Conservation (phyloP, 2,797 vertebrate species). For the Falco biarmicus region DNA sequence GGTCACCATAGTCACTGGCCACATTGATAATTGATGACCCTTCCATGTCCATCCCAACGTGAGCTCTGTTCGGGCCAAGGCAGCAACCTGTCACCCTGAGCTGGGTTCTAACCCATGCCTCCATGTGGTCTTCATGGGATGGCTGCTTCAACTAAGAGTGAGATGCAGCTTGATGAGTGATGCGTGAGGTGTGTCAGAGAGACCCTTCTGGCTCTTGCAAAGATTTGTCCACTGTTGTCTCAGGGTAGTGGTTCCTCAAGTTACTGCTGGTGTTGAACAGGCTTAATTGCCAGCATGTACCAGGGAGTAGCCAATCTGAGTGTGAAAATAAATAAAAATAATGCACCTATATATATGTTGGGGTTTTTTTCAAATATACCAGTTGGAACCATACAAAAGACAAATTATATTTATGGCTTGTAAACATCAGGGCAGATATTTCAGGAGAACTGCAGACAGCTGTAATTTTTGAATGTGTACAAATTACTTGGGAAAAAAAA, state of each 20-base stretch:
- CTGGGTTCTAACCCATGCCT: not conserved
- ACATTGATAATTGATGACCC: not conserved
- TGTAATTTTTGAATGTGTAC: constrained; percentile 77
- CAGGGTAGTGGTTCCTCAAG: not conserved
- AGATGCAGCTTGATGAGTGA: not conserved
- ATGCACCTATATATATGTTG: not conserved
- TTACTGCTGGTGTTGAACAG: not conserved
- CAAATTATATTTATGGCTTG: constrained; percentile 75
- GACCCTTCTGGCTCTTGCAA: not conserved
- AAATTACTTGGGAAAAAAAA: constrained; percentile 78
- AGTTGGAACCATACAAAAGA: constrained; percentile 68
- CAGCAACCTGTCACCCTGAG: fast-evolving
- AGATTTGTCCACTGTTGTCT: not conserved
- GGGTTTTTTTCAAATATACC: constrained; percentile 45
- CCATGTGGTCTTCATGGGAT: not conserved
- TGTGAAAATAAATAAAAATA: not conserved
- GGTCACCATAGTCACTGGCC: not conserved
- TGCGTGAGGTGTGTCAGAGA: not conserved
- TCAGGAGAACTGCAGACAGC: constrained; percentile 74
- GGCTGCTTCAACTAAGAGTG: not conserved
- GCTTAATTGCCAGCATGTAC: not conserved
- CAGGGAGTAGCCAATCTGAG: constrained; percentile 22
- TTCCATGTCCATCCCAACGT: not conserved
- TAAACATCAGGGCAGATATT: constrained; percentile 77
- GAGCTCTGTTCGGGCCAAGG: not conserved